phyloP scores from a whole-genome alignment of 2,113 vertebrate genomes.

The Notarius lentiginosus region DNA sequence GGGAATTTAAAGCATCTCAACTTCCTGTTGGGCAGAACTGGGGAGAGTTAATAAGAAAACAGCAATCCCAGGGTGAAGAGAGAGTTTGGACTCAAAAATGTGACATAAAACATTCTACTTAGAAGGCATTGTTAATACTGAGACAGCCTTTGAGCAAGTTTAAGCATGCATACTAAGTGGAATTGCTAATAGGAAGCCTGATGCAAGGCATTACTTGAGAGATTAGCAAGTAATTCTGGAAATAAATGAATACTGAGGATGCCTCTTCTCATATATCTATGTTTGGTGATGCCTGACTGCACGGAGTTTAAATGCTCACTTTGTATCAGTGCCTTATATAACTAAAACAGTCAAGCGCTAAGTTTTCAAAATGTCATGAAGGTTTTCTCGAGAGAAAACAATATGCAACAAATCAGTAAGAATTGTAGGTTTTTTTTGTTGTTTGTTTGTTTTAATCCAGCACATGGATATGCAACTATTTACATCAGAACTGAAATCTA shows the following conservation, averaged over 20 bases:
- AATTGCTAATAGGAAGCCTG: conserved; percentile 1
- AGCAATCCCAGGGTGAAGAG: neutral
- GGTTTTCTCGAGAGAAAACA: neutral
- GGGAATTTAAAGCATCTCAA: neutral
- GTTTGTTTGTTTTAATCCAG: neutral
- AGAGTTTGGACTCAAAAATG: conserved; percentile 12
- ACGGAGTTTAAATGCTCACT: neutral
- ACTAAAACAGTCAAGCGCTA: neutral
- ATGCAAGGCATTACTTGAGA: neutral
- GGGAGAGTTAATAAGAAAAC: conserved; percentile 26
- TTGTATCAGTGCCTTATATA: neutral
- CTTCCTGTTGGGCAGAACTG: conserved; percentile 1
- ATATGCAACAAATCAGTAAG: neutral
- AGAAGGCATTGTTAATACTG: conserved; percentile 10
- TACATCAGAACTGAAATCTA: conserved; percentile 9
- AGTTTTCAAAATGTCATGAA: conserved; percentile 1
- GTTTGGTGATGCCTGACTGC: conserved; percentile 20
- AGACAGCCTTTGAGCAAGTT: conserved; percentile 25
- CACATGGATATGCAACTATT: neutral
- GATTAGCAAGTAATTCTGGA: conserved; percentile 25
- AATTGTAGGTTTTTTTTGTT: neutral
- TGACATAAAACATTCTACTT: conserved; percentile 6
- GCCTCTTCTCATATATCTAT: neutral
- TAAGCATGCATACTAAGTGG: conserved; percentile 25
- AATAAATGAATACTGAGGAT: conserved; percentile 13